These are phyloP conservation scores for Penelope pileata DNA, from an alignment of 2,113 vertebrate genomes.

Conservation along the genomic window DNA sequence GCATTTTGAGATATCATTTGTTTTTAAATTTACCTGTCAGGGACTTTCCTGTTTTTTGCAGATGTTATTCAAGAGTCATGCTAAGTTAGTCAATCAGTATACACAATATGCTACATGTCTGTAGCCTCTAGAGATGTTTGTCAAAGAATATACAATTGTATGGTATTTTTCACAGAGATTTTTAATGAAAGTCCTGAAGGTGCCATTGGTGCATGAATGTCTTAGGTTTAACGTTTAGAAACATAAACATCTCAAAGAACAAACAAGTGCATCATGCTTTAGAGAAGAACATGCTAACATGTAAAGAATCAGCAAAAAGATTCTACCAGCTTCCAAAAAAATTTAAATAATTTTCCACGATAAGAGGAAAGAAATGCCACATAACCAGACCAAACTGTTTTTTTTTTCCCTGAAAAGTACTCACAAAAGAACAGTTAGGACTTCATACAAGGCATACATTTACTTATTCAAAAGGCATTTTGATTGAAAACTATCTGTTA, in stretches of 20 bases:
- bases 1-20: neutral
- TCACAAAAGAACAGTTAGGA: neutral
- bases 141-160: constrained; percentile 17
- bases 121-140: constrained; percentile 4
- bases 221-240: neutral
- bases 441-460: neutral
- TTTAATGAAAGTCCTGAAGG: neutral
- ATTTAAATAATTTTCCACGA: neutral
- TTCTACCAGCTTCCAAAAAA: neutral
- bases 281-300: neutral
- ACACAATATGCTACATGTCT: neutral
- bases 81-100: neutral
- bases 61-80: neutral
- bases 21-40: constrained; percentile 15
- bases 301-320: constrained; percentile 3
- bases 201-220: constrained; percentile 26
- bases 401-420: neutral
- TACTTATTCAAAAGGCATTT: neutral
- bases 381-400: neutral
- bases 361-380: neutral
- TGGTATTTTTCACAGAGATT: neutral
- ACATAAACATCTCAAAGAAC: neutral
- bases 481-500: neutral
- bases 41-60: neutral
- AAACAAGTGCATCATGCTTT: neutral